Evolutionary conservation across 1,140 invertebrate species (phyloP).

Genomic region (Nymphalis io): DNA sequence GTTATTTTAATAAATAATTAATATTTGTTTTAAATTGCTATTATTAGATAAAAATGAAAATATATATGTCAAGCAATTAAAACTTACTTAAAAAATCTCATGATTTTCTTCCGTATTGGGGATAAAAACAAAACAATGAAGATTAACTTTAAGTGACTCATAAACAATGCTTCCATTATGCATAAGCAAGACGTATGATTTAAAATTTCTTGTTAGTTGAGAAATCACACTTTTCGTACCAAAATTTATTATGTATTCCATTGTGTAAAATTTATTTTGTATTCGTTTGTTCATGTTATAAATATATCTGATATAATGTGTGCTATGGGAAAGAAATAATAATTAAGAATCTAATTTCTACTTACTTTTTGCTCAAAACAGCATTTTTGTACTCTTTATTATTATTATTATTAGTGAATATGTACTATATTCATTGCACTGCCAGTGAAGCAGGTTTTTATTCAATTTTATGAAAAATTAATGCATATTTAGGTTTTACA

Average conservation of each 20-base stretch:
- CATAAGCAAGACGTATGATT: neutral
- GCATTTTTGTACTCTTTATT: conserved; percentile 29
- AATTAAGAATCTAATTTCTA: conserved; percentile 18
- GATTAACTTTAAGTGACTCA: neutral
- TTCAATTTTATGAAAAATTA: neutral
- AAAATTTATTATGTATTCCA: conserved; percentile 25
- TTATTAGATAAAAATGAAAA: too few relatives aligned
- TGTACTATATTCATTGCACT: neutral
- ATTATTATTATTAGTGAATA: conserved; percentile 13
- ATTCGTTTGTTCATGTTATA: conserved; percentile 18
- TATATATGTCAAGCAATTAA: neutral
- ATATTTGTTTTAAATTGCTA: too few relatives aligned
- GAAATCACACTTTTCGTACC: conserved; percentile 19
- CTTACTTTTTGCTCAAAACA: conserved; percentile 32
- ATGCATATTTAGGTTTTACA: conserved; percentile 5
- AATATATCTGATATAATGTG: conserved; percentile 5
- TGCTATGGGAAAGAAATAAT: conserved; percentile 12
- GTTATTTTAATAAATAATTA: too few relatives aligned
- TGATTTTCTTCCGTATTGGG: neutral
- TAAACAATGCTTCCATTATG: conserved; percentile 3
- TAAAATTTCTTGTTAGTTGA: conserved; percentile 30
- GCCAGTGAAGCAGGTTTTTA: neutral
- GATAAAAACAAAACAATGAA: neutral
- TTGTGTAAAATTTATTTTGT: conserved; percentile 13
- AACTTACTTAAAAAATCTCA: neutral